Percentiles rank a stretch among this genome's conserved stretches.
phyloP scores from a whole-genome alignment of 1,140 invertebrate genomes.

The Trichogramma pretiosum region DNA sequence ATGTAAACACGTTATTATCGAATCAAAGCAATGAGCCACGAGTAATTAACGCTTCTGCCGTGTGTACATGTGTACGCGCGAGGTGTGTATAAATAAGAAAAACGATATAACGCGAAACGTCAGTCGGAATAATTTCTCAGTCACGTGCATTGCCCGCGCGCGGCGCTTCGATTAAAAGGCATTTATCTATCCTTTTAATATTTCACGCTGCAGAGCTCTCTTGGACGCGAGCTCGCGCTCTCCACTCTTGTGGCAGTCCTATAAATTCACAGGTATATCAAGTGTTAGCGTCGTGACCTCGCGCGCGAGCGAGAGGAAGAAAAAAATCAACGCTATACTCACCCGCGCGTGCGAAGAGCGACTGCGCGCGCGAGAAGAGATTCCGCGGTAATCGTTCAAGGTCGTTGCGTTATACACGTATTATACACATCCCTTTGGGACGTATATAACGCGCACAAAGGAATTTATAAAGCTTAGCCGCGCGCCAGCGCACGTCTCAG shows the following conservation, averaged over 20 bases:
- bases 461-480: constrained; percentile 16
- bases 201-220: not conserved
- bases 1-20: too few relatives aligned
- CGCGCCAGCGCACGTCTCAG: constrained; percentile 23
- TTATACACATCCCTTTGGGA: constrained; percentile 17
- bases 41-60: too few relatives aligned
- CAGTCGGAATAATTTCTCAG: constrained; percentile 1
- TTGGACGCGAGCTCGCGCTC: not conserved
- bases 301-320: too few relatives aligned
- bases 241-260: not conserved
- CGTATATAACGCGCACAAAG: constrained; percentile 15
- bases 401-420: not conserved
- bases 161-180: not conserved
- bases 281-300: too few relatives aligned
- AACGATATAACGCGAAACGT: not conserved
- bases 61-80: too few relatives aligned
- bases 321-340: not conserved
- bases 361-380: too few relatives aligned
- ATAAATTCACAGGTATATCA: too few relatives aligned
- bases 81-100: not conserved
- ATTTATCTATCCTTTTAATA: not conserved
- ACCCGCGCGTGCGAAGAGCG: too few relatives aligned
- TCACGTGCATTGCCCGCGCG: not conserved
- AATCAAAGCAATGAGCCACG: too few relatives aligned
- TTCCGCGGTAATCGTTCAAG: constrained; percentile 1